Evolutionary conservation across 1,140 invertebrate species (phyloP).

Genomic region (Ganaspis sp.): DNA sequence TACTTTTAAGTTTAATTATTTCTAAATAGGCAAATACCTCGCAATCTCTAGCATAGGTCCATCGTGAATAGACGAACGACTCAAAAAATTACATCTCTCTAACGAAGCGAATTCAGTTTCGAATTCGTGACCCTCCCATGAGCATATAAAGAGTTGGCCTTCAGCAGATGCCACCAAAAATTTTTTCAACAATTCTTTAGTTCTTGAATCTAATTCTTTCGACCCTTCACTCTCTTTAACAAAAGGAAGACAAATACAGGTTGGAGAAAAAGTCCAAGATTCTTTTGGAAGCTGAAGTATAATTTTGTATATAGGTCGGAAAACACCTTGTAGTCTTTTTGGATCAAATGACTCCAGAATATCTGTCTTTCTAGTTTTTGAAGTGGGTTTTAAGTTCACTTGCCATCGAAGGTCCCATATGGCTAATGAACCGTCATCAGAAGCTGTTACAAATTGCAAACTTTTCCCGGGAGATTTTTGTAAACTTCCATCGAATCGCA

Average conservation of each 20-base stretch:
- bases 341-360: slow-evolving; percentile 57
- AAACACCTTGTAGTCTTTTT: slow-evolving; percentile 75
- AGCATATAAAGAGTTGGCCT: slow-evolving; percentile 75
- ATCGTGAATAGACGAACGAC: slow-evolving; percentile 79
- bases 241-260: slow-evolving; percentile 43
- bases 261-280: slow-evolving; percentile 34
- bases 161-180: slow-evolving; percentile 59
- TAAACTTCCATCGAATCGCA: slow-evolving; percentile 78
- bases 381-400: background rate
- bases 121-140: slow-evolving; percentile 79
- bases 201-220: background rate
- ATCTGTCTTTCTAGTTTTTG: slow-evolving; percentile 1
- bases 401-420: slow-evolving; percentile 79
- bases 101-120: slow-evolving; percentile 75
- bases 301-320: slow-evolving; percentile 77
- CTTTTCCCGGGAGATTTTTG: slow-evolving; percentile 43
- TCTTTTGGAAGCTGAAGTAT: slow-evolving; percentile 43
- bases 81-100: slow-evolving; percentile 71
- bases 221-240: slow-evolving; percentile 30
- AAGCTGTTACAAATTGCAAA: slow-evolving; percentile 80
- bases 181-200: slow-evolving; percentile 34
- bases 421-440: slow-evolving; percentile 80
- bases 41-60: slow-evolving; percentile 79
- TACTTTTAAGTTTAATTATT: background rate
- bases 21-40: too few species aligned